phyloP scores from a whole-genome alignment of 2,888 invertebrate species.

The Empis stercorea region DNA sequence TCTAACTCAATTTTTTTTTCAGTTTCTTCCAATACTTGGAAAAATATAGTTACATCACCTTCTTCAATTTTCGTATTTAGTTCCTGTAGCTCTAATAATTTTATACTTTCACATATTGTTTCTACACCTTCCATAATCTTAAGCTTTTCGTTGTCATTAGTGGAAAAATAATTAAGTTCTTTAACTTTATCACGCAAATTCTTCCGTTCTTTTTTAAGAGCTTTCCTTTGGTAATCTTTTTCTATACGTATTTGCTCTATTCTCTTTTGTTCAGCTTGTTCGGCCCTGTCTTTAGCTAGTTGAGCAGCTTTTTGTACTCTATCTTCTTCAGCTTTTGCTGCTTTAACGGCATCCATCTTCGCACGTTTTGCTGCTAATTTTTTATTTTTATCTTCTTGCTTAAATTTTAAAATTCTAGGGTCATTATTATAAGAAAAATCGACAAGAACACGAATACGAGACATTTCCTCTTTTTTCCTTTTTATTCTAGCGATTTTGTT shows the following conservation, averaged over 20 bases:
- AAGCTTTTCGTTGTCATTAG: slow-evolving; percentile 57
- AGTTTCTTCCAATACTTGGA: slow-evolving; percentile 53
- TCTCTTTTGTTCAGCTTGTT: slow-evolving; percentile 68
- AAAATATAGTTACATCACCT: slow-evolving; percentile 52
- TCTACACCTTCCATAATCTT: slow-evolving; percentile 84
- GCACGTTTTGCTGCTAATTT: slow-evolving; percentile 83
- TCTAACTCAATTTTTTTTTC: slow-evolving; percentile 69
- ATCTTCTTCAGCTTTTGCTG: slow-evolving; percentile 73
- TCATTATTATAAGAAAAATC: slow-evolving; percentile 91
- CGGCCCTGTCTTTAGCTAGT: slow-evolving; percentile 61
- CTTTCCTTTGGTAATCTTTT: slow-evolving; percentile 72
- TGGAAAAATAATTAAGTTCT: slow-evolving; percentile 64
- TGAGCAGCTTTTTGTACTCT: slow-evolving; percentile 58
- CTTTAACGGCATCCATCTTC: slow-evolving; percentile 69
- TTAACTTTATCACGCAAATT: slow-evolving; percentile 64
- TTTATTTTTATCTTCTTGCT: slow-evolving; percentile 83
- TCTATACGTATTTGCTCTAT: slow-evolving; percentile 74
- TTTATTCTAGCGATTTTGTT: slow-evolving; percentile 88
- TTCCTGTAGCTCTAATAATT: slow-evolving; percentile 56
- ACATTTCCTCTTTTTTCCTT: slow-evolving; percentile 94
- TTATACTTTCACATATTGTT: slow-evolving; percentile 73
- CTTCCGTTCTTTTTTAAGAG: slow-evolving; percentile 77
- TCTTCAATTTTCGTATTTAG: slow-evolving; percentile 56
- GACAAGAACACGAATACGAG: slow-evolving; percentile 76
- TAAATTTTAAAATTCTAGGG: slow-evolving; percentile 83